Evolutionary conservation across 2,797 vertebrate species (phyloP), one percentile per base, ranked within the genome.

Genomic region (Graptemys geographica): DNA sequence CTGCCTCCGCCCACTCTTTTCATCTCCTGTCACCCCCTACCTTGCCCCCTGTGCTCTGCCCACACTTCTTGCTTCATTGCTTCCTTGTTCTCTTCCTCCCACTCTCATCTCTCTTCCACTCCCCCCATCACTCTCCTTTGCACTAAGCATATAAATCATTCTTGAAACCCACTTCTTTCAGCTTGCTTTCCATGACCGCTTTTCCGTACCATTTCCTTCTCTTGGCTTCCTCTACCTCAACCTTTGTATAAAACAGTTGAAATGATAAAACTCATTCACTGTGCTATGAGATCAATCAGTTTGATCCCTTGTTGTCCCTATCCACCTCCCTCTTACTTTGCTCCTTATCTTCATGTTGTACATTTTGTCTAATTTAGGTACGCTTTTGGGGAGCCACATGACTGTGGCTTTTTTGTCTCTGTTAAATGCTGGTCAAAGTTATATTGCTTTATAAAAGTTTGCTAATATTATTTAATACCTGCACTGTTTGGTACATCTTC

Each of bases 321-420:
- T 27, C 15, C 41, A 31, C 2, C 57, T 74, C 15, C 28, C 59
- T 62, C 25, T 4, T 16, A 0, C 0, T 65, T 82, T 86, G 21
- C 18, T 12, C 65, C 86, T 79, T 2, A 0, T 76, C 8, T 19
- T 81, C 11, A 8, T 6, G 52, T 53, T 12, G 52, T 53, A 11
- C 33, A 53, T 92, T 74, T 56, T 56, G 56, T 28, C 47, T 31
- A 16, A 31, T 62, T 62, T 62, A 33, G 44, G 47, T 65, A 87
- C 83, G 1, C 27, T 33, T 31, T 88, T 44, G 62, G 31, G 55
- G 25, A 31, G 12, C 55, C 59, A 41, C 6, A 4, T 27, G n/a
- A 90, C 93, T 87, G 11, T 44, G 10, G 13, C 55, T 27, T 15
- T 72, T 86, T 59, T 28, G 11, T 78, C 8, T 74, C 87, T 11